Evolutionary conservation across 2,113 vertebrate species (phyloP), one percentile per base, ranked within the genome.

Genomic region (Heterocephalus glaber): DNA sequence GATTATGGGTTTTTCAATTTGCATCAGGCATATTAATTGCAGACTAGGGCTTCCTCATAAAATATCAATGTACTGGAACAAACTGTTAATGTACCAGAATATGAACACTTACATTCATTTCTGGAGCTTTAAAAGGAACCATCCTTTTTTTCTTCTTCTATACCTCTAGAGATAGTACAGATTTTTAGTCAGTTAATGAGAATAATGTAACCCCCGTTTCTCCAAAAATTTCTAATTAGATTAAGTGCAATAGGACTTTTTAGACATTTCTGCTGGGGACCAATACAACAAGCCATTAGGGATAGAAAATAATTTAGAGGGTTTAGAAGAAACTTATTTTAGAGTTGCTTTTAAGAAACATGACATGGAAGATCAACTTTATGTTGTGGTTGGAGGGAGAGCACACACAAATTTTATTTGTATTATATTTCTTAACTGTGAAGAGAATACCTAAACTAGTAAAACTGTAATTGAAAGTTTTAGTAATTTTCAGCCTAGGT

Each of bases 11-110:
- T 99, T 98, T 98, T 98, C 98, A 98, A 98, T 98, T 98, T 98
- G 96, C 97, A 98, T 98, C 97, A 97, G 98, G 98, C 98, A 98
- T 98, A 98, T 98, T 99, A 98, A 99, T 98, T 98, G 98, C 97
- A 98, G 98, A 99, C 97, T 97, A 98, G 97, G 97, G 97, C 97
- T 98, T 98, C 97, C 97, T 98, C 98, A 98, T 98, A 98, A 99
- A 98, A 98, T 98, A 98, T 97, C 98, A 98, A 98, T 98, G 98
- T 98, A 98, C 97, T 98, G 98, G 98, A 99, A 99, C 98, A 98
- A 98, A 98, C 98, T 98, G 98, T 98, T 99, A 99, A 98, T 98
- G 98, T 98, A 98, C 97, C 97, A 98, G 98, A 98, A 98, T 98
- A 98, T 97, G 98, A 98, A 98, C 97, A 97, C 97, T 98, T 97